A percentile compares a stretch with the other conserved stretches of the same genome.
Conservation (phyloP, 35 echinoderm and acorn worm genomes). For the Eucidaris tribuloides region DNA sequence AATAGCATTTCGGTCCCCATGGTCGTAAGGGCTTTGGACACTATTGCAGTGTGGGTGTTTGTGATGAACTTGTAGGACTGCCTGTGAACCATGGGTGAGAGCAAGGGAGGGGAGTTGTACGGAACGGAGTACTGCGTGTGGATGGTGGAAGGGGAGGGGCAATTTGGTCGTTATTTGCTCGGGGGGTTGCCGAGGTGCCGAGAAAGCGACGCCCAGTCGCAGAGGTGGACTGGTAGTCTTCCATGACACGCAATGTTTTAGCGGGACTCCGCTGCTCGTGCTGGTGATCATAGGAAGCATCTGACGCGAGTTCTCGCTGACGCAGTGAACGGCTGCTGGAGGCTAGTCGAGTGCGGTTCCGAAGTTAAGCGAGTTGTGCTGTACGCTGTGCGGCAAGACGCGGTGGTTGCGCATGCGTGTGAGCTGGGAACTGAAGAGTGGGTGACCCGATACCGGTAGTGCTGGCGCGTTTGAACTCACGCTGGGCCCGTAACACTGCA, state of each 20-base stretch:
- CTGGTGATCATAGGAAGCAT: slow-evolving; percentile 95
- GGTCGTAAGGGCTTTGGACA: slow-evolving; percentile 93
- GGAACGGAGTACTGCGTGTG: slow-evolving; percentile 89
- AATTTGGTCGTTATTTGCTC: slow-evolving; percentile 58
- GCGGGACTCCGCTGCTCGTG: slow-evolving; percentile 63
- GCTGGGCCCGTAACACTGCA: slow-evolving; percentile 88
- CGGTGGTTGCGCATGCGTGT: slow-evolving; percentile 72
- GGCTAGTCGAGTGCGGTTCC: slow-evolving; percentile 44
- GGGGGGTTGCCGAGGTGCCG: slow-evolving; percentile 54
- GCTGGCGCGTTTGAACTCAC: slow-evolving; percentile 83
- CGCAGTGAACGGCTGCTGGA: slow-evolving; percentile 16
- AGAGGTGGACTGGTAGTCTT: slow-evolving; percentile 55
- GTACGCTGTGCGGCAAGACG: slow-evolving; percentile 44
- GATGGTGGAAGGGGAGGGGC: slow-evolving; percentile 58
- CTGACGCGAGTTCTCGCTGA: slow-evolving; percentile 57
- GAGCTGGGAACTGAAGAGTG: slow-evolving; percentile 60
- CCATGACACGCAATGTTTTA: slow-evolving; percentile 66
- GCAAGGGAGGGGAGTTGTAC: slow-evolving; percentile 84
- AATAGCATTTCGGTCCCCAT: slow-evolving; percentile 98
- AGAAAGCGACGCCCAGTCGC: slow-evolving; percentile 36
- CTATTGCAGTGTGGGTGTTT: slow-evolving; percentile 71
- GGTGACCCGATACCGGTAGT: slow-evolving; percentile 63
- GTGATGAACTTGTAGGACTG: slow-evolving; percentile 72
- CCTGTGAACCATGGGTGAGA: slow-evolving; percentile 89
- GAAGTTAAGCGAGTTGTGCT: slow-evolving; percentile 58